Base-by-base conservation (phyloP, 2,888 invertebrate species). In the Drosophila colorata region DNA sequence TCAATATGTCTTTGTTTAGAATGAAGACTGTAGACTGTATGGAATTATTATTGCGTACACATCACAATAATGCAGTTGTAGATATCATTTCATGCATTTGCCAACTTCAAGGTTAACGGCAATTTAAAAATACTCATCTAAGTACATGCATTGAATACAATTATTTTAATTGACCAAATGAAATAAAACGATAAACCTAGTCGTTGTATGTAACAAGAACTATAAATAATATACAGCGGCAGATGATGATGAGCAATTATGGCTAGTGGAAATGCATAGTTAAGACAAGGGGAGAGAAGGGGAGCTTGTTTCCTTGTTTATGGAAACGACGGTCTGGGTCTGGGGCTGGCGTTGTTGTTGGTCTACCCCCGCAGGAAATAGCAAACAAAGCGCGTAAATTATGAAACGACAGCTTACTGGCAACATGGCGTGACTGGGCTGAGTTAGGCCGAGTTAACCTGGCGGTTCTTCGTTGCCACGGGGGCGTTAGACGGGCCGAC, bases 321-420 rank as follows among this genome's bases (percentile, higher is more conserved):
- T 25, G 23, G 8, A 20, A 31, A 40, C 18, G 28, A 37, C 8
- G 18, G 16, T 4, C 7, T 8, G 4, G 35, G n/a, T 4, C 48
- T 47, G 65, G 46, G 55, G 51, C 40, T 59, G n/a, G 52, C 14
- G 23, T 18, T 14, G 14, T 49, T 57, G 49, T 40, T 57, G 48
- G 58, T 23, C 44, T 58, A 51, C 60, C 69, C 78, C 72, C 76
- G 72, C 88, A 88, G 83, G 87, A 83, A 88, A 83, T 77, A 69
- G 87, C 75, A 78, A 84, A 87, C 82, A 87, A 87, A 80, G 75
- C 85, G 82, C 78, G 87, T 88, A 88, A 84, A 84, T 84, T 81
- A 88, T 80, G 85, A 84, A 84, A 88, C 81, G 84, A 79, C 77
- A 82, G 75, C 70, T 76, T 73, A 87, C 84, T 76, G 77, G 80